phyloP scores from a whole-genome alignment of 2,888 invertebrate species.

The Trissolcus brochymenae region DNA sequence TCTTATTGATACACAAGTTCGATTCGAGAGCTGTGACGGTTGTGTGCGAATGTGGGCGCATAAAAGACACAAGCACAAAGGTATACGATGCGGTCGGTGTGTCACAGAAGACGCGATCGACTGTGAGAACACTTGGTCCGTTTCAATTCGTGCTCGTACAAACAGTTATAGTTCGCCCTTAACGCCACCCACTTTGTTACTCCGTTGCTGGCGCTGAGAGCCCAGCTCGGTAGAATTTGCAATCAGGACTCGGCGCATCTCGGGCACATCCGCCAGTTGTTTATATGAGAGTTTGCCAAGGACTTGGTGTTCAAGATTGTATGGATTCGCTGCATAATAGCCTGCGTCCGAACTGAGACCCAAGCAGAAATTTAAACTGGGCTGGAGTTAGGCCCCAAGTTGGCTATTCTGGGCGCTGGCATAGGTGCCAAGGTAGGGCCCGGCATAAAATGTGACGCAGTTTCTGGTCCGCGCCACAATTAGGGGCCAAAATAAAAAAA shows the following conservation, averaged over 20 bases:
- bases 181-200: conserved; percentile 48
- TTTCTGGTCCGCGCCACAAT: too few relatives aligned
- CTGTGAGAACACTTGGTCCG: conserved; percentile 32
- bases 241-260: conserved; percentile 49
- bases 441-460: too few relatives aligned
- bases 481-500: too few relatives aligned
- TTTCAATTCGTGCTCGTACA: conserved; percentile 47
- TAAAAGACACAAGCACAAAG: conserved; percentile 36
- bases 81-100: conserved; percentile 10
- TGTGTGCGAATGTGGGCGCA: conserved; percentile 5
- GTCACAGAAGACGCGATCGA: conserved; percentile 8
- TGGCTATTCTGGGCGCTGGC: too few relatives aligned
- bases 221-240: conserved; percentile 40
- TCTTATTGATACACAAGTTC: conserved; percentile 49
- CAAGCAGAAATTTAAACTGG: too few relatives aligned
- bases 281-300: conserved; percentile 44
- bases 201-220: conserved; percentile 26
- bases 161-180: conserved; percentile 51
- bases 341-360: conserved; percentile 51
- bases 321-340: conserved; percentile 46
- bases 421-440: too few relatives aligned
- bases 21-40: conserved; percentile 31
- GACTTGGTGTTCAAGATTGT: conserved; percentile 38
- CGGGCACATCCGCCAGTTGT: conserved; percentile 43
- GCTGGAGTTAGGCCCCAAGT: too few relatives aligned